These are phyloP conservation scores for Parambassis ranga DNA, from an alignment of 2,797 vertebrate species.

Conservation along the genomic window DNA sequence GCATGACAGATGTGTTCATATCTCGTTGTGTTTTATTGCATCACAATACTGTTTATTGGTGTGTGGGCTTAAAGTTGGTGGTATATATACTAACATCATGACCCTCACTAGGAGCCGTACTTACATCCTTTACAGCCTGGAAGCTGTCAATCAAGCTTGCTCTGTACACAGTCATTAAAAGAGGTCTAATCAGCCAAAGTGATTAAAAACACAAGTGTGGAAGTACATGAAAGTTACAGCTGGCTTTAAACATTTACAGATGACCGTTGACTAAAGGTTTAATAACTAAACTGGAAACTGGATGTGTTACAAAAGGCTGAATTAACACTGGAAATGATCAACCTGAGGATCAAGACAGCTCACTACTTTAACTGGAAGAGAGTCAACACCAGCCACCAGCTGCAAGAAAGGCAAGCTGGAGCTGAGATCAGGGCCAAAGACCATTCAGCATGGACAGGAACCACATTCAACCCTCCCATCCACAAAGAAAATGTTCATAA, in stretches of 20 bases:
- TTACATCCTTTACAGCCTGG: not conserved
- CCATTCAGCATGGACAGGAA: no score
- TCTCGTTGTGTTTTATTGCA: not conserved
- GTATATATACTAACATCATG: not conserved
- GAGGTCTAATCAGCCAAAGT: not conserved
- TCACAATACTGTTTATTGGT: not conserved
- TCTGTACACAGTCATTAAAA: not conserved
- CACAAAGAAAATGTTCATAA: no score
- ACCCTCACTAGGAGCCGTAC: not conserved
- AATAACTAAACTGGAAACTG: not conserved
- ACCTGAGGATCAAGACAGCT: not conserved
- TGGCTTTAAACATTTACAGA: not conserved
- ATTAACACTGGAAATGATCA: not conserved
- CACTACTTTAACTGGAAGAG: not conserved
- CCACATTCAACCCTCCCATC: no score
- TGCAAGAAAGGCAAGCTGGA: not conserved
- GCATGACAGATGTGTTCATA: not conserved
- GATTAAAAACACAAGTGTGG: conserved; percentile 6
- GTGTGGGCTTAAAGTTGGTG: not conserved
- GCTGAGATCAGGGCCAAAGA: not conserved
- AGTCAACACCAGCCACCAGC: not conserved
- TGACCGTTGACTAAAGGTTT: not conserved
- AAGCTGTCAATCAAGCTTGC: not conserved
- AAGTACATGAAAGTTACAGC: not conserved
- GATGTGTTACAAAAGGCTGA: not conserved